Evolutionary conservation across 2,888 invertebrate genomes (phyloP).

Genomic region (Dioctria linearis): DNA sequence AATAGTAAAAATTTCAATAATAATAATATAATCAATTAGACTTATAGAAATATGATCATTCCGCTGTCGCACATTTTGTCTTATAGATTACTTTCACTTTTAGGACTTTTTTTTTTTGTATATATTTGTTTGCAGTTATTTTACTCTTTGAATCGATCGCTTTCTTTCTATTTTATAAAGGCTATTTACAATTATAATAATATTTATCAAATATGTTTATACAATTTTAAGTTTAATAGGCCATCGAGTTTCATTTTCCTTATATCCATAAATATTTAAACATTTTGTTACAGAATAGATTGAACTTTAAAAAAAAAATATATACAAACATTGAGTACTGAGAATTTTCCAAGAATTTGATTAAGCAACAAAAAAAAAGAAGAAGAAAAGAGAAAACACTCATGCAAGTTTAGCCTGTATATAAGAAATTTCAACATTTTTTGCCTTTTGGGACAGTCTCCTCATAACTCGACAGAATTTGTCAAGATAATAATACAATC

Average conservation of each 20-base stretch:
- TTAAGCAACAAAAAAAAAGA: background rate
- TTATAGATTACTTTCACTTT: background rate
- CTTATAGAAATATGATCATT: conserved; percentile 7
- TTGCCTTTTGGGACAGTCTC: too few species aligned
- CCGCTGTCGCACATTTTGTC: background rate
- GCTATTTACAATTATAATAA: conserved; percentile 35
- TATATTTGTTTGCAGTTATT: background rate
- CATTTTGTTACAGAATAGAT: conserved; percentile 18
- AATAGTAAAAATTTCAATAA: conserved; percentile 37
- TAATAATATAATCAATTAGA: conserved; percentile 25
- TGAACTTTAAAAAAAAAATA: conserved; percentile 36
- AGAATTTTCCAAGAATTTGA: background rate
- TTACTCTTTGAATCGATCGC: conserved; percentile 15
- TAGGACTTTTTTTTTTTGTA: background rate
- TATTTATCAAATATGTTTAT: conserved; percentile 23
- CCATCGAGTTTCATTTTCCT: conserved; percentile 48
- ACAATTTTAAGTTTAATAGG: conserved; percentile 58
- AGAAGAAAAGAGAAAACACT: background rate
- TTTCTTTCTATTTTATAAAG: conserved; percentile 29
- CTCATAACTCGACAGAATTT: background rate
- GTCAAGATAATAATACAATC: conserved; percentile 8
- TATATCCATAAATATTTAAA: conserved; percentile 26
- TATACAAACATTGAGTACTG: background rate
- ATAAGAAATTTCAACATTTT: background rate
- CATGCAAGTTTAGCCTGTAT: background rate